Evolutionary conservation across 2,797 vertebrate genomes (phyloP), one percentile per base, ranked within the genome.

Genomic region (Limnodromus scolopaceus): DNA sequence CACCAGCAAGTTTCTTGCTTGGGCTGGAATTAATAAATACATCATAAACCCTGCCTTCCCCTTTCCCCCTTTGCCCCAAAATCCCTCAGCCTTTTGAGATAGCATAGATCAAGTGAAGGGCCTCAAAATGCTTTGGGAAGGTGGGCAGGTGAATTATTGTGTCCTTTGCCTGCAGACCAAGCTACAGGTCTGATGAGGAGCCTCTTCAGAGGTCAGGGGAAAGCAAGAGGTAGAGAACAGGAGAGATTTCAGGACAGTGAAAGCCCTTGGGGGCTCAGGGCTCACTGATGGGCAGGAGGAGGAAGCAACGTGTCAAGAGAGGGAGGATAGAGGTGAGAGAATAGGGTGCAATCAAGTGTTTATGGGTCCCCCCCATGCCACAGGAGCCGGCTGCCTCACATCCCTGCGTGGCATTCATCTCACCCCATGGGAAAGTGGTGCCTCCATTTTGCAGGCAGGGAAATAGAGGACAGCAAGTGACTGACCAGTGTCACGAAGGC

Each of bases 21-120:
- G 57, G 51, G 22, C 91, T 92, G 87, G 69, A 76, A 91, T 66
- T 69, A 89, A 89, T 94, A 96, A 92, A 91, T 87, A 43, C 11
- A 32, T 65, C 82, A 88, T 87, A 95, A 91, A 79, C 15, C 10
- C 38, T 43, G 6, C 71, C 36, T 93, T 91, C 60, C 34, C 45
- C 57, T 87, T 93, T 89, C 6, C 9, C 19, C 12, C 30, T 91
- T 82, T 54, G 5, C 32, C 7, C 11, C 41, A 51, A 54, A 57
- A 92, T 87, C 34, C 36, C 79, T 76, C 4, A 1, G 53, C 25
- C 43, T 92, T 87, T 70, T 14, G 63, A 86, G 68, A 63, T 7
- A 75, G 49, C 3, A 3, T 23, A 4, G 23, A 65, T 77, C 83
- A 65, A 80, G 13, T 3, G 1, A 8, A 7, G 0, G 22, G 32